phyloP scores from a whole-genome alignment of 2,113 vertebrate species.

The Cryptomyrus ogoouensis region DNA sequence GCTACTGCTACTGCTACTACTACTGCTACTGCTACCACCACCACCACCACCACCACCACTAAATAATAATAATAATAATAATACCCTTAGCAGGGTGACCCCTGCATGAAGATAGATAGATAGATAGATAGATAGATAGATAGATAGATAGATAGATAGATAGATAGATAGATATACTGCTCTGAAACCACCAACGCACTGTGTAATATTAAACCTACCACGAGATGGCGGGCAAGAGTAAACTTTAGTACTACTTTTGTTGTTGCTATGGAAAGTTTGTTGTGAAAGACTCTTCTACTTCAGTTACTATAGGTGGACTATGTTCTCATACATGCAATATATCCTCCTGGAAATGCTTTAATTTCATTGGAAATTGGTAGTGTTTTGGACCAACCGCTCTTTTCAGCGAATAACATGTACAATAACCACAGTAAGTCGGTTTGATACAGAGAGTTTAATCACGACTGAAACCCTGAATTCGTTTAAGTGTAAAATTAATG shows the following conservation, averaged over 20 bases:
- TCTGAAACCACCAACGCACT: neutral
- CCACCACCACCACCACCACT: no score
- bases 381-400: neutral
- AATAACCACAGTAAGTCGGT: neutral
- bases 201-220: neutral
- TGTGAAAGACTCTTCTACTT: neutral
- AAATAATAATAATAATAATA: no score
- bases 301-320: neutral
- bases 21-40: no score
- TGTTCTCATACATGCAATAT: neutral
- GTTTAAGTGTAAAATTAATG: neutral
- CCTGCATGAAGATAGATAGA: neutral
- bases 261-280: neutral
- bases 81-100: neutral
- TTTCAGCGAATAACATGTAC: neutral
- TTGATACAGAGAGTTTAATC: neutral
- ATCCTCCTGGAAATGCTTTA: neutral
- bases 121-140: neutral
- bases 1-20: no score
- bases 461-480: neutral
- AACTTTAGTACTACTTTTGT: neutral
- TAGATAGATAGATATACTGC: neutral
- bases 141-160: neutral
- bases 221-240: neutral
- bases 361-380: neutral